These are phyloP conservation scores for Hermaeophaga mercurialis DNA, from an alignment of 2,888 invertebrate species.

Conservation along the genomic window DNA sequence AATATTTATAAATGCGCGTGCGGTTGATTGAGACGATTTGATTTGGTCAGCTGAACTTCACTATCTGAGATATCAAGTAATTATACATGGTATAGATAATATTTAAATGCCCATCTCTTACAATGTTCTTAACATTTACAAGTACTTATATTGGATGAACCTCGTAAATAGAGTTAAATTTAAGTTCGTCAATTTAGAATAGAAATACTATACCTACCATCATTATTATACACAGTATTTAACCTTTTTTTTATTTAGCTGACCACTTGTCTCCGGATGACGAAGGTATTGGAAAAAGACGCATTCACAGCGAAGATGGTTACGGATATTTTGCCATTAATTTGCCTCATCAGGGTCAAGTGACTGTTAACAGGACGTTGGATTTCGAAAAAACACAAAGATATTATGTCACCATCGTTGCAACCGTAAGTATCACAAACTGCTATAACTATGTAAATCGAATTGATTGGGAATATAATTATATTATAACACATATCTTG, in stretches of 20 bases:
- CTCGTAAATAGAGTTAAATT: too few species aligned
- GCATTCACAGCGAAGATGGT: constrained; percentile 75
- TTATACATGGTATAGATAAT: too few species aligned
- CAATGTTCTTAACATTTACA: too few species aligned
- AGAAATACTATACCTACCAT: too few species aligned
- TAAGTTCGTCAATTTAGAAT: too few species aligned
- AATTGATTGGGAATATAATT: neutral
- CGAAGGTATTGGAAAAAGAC: constrained; percentile 62
- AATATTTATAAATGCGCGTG: too few species aligned
- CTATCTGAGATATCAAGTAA: too few species aligned
- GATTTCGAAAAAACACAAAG: constrained; percentile 88
- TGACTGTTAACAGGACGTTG: constrained; percentile 82
- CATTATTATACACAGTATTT: too few species aligned
- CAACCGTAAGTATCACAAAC: constrained; percentile 71
- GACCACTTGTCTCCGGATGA: constrained; percentile 52
- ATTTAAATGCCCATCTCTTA: too few species aligned
- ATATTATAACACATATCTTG: neutral
- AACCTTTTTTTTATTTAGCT: constrained; percentile 35
- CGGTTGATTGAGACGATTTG: too few species aligned
- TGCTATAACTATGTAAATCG: neutral
- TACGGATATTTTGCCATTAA: constrained; percentile 84
- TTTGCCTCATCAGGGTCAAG: constrained; percentile 86
- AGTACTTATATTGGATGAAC: too few species aligned
- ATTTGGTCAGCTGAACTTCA: too few species aligned
- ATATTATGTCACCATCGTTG: constrained; percentile 86